phyloP scores from a whole-genome alignment of 2,888 invertebrate species.

The Drosophila meridiana region DNA sequence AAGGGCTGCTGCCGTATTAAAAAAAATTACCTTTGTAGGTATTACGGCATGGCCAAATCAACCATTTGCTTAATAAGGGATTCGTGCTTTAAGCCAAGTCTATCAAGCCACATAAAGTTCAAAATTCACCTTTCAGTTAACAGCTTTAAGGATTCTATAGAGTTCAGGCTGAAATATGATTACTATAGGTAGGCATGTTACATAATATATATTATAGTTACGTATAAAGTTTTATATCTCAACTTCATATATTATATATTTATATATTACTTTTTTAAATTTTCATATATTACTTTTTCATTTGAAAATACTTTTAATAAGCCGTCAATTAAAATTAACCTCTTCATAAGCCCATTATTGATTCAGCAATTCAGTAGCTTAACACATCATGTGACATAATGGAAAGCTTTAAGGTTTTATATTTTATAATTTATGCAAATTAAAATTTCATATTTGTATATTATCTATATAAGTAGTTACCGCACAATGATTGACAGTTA shows the following conservation, averaged over 20 bases:
- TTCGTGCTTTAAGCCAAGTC: constrained; percentile 2
- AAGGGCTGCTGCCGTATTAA: constrained; percentile 5
- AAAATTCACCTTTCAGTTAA: background rate
- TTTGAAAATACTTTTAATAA: background rate
- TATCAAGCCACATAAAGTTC: background rate
- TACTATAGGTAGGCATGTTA: background rate
- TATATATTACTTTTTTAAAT: too few relatives aligned
- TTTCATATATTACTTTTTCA: background rate
- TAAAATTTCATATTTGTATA: background rate
- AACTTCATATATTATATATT: too few relatives aligned
- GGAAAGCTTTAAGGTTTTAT: background rate
- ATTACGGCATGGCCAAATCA: constrained; percentile 1
- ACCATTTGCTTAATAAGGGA: constrained; percentile 17
- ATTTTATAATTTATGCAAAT: background rate
- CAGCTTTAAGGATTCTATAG: background rate
- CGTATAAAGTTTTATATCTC: too few relatives aligned
- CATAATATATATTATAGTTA: background rate
- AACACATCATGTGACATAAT: background rate
- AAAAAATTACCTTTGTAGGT: constrained; percentile 7
- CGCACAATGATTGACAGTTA: constrained; percentile 25
- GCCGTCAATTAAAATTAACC: background rate
- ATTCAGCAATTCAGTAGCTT: background rate
- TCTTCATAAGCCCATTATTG: background rate
- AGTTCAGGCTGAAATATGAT: background rate
- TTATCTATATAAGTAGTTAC: background rate